Percentiles rank a stretch among this genome's conserved stretches.
phyloP scores from a whole-genome alignment of 2,113 vertebrate genomes.

The Edolisoma coerulescens region DNA sequence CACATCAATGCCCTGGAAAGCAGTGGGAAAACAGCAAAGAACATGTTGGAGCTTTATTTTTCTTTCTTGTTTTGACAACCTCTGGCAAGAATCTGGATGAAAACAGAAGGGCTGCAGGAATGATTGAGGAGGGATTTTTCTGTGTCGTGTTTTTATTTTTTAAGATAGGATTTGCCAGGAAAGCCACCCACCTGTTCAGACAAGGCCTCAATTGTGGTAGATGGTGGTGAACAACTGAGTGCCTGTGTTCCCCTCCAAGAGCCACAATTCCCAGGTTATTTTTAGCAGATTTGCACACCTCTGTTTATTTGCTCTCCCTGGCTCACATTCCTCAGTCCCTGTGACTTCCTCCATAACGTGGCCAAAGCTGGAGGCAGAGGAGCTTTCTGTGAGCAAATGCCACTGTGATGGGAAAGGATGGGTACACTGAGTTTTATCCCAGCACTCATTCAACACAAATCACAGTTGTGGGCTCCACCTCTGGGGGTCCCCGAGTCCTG shows the following conservation, averaged over 20 bases:
- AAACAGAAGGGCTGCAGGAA: constrained; percentile 21
- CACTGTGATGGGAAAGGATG: neutral
- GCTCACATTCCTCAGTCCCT: constrained; percentile 36
- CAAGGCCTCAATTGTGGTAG: constrained; percentile 50
- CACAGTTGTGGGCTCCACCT: neutral
- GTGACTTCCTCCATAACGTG: neutral
- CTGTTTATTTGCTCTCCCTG: constrained; percentile 59
- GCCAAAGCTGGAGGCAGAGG: neutral
- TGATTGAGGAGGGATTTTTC: constrained; percentile 33
- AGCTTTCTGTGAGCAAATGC: neutral
- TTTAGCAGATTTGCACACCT: constrained; percentile 60
- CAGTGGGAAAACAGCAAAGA: constrained; percentile 18
- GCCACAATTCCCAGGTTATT: constrained; percentile 8
- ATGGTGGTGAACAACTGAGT: neutral
- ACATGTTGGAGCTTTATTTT: neutral
- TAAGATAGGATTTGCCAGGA: constrained; percentile 10
- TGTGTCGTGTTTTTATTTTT: neutral
- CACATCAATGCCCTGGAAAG: neutral
- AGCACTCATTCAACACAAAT: neutral
- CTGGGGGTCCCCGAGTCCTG: neutral
- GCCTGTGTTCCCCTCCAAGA: constrained; percentile 26
- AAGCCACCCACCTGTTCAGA: constrained; percentile 64
- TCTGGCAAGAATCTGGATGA: constrained; percentile 45
- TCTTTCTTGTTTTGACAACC: constrained; percentile 57
- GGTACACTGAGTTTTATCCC: neutral